Evolutionary conservation across 2,888 invertebrate species (phyloP), one percentile per base, ranked within the genome.

Genomic region (Aphidius colemani): DNA sequence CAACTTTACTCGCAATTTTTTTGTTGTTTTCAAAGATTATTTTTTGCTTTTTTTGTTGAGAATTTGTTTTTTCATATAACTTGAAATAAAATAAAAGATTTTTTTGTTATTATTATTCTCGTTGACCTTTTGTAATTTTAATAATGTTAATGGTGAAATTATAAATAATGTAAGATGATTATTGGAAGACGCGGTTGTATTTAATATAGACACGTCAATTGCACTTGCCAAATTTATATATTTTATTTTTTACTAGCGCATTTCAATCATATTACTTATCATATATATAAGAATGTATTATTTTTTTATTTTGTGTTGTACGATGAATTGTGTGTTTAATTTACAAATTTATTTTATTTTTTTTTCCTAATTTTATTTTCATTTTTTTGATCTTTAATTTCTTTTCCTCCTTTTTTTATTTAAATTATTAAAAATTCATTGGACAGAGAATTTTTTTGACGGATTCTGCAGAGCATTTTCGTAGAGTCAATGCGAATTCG

Each of bases 381-480:
- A 48, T 46, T 45, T 44, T 46, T 40, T 59, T 18, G 48, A 43
- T 53, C 51, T 61, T 46, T 59, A 57, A 49, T 46, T 48, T 50
- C n/a, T 40, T 44, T 49, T 59, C 62, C 56, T 45, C 45, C 10
- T 10, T 18, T 18, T 18, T 18, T 18, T 18, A 18, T 18, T 18
- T 18, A 18, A 8, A n/a, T 18, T 46, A 57, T 48, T 48, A 13
- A 13, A 57, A 46, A 30, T 57, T 57, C 48, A 46, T 57, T 66
- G 64, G 60, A 61, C 66, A 66, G 53, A 59, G 57, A 50, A 48
- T 67, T 70, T 30, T 65, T 67, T 71, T 69, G 66, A 71, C 72
- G 71, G 73, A 73, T 73, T 73, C 71, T 71, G 71, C 40, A 66
- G 71, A 70, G 66, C 69, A 67, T 66, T 63, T 67, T 67, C 69